These are phyloP conservation scores for Melanotus villosus DNA, from an alignment of 2,888 invertebrate species.

Conservation along the genomic window DNA sequence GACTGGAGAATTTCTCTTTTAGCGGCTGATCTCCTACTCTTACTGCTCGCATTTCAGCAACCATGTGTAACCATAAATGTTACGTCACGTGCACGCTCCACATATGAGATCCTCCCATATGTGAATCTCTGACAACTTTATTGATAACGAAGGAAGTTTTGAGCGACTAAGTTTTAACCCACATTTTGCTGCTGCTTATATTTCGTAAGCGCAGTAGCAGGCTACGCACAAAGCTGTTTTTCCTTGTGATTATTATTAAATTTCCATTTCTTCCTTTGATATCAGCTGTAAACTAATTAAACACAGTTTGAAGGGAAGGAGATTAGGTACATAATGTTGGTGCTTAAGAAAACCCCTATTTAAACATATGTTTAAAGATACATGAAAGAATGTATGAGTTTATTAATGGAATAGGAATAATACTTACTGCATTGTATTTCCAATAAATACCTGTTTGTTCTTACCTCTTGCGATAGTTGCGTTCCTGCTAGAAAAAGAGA, in stretches of 20 bases:
- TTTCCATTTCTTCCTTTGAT: not conserved
- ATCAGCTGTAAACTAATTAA: too few species aligned
- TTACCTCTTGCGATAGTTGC: slow-evolving; percentile 41
- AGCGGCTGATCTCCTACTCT: slow-evolving; percentile 59
- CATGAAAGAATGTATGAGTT: too few species aligned
- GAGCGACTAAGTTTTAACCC: slow-evolving; percentile 1
- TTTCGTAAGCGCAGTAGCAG: not conserved
- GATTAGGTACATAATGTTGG: too few species aligned
- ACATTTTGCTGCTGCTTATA: not conserved
- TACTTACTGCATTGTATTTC: too few species aligned
- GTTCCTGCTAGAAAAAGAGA: slow-evolving; percentile 49
- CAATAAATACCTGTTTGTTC: not conserved
- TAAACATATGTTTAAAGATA: too few species aligned
- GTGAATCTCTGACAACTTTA: slow-evolving; percentile 28
- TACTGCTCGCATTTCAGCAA: slow-evolving; percentile 66
- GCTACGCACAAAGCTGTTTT: not conserved
- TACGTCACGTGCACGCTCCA: slow-evolving; percentile 57
- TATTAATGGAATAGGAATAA: too few species aligned
- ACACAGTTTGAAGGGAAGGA: too few species aligned
- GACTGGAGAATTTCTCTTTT: slow-evolving; percentile 27
- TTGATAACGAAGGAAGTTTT: slow-evolving; percentile 35
- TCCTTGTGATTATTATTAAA: not conserved
- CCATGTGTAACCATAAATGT: slow-evolving; percentile 67
- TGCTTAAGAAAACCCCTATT: too few species aligned
- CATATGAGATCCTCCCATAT: slow-evolving; percentile 47